These are phyloP conservation scores for Sclerurus mexicanus DNA, from an alignment of 2,113 vertebrate genomes.

Conservation along the genomic window DNA sequence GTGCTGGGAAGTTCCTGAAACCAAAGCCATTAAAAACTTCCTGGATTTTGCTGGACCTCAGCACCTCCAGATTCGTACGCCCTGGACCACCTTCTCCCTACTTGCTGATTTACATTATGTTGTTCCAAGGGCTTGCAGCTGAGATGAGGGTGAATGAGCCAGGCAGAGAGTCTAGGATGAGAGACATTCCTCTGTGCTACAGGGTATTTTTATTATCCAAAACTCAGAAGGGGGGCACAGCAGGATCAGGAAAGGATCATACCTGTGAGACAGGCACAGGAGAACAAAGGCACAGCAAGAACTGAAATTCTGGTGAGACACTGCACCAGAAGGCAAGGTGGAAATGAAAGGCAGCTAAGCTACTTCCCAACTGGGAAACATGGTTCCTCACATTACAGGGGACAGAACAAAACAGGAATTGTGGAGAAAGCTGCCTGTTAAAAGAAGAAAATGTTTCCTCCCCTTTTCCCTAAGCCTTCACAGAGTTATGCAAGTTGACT, in stretches of 20 bases:
- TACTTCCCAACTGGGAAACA: neutral
- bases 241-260: neutral
- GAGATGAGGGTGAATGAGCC: neutral
- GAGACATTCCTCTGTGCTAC: neutral
- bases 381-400: neutral
- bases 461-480: neutral
- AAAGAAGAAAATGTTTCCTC: neutral
- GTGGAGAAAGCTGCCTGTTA: neutral
- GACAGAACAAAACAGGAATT: neutral
- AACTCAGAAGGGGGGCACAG: neutral
- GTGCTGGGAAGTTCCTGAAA: neutral
- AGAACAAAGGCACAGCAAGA: neutral
- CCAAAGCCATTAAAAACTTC: neutral
- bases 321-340: too few species aligned
- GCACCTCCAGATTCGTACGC: too few species aligned
- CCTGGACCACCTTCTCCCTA: neutral
- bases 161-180: neutral
- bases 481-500: neutral
- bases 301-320: neutral
- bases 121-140: neutral
- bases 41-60: neutral
- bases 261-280: neutral
- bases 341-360: neutral
- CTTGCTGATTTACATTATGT: neutral
- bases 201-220: neutral